Conservation (phyloP, 2,888 invertebrate species). For the Drosophila antonietae region DNA sequence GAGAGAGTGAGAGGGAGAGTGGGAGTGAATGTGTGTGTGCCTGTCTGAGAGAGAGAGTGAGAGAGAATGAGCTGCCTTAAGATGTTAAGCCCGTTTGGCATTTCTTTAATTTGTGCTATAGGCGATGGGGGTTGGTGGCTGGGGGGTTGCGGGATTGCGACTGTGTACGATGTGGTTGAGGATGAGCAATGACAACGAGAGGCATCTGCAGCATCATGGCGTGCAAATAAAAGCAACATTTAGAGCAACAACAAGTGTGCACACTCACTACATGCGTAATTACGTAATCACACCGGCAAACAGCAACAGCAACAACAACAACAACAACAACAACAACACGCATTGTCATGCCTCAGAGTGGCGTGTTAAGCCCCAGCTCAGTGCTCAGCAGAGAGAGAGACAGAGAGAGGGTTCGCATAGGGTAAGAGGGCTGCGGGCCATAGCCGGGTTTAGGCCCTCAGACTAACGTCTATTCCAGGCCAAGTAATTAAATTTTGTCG, state of each 20-base stretch:
- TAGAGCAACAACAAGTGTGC: slow-evolving; percentile 41
- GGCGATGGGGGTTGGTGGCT: not conserved
- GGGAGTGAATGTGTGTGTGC: too few relatives aligned
- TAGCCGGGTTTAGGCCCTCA: slow-evolving; percentile 3
- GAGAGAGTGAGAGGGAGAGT: not conserved
- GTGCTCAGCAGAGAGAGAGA: slow-evolving; percentile 26
- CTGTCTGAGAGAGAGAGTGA: not conserved
- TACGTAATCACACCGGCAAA: slow-evolving; percentile 53
- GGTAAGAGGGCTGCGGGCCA: not conserved
- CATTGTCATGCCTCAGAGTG: slow-evolving; percentile 44
- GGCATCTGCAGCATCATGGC: slow-evolving; percentile 55
- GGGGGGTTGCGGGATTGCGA: not conserved
- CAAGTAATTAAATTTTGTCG: slow-evolving; percentile 50
- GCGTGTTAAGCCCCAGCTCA: slow-evolving; percentile 48
- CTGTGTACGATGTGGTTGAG: not conserved
- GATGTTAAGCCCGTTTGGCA: slow-evolving; percentile 75
- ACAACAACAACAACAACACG: slow-evolving; percentile 15
- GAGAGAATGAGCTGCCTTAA: slow-evolving; percentile 64
- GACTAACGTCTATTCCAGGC: slow-evolving; percentile 14
- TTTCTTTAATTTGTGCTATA: slow-evolving; percentile 69
- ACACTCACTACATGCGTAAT: slow-evolving; percentile 51
- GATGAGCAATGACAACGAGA: slow-evolving; percentile 15
- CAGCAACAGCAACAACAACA: slow-evolving; percentile 6
- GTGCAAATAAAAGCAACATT: slow-evolving; percentile 76
- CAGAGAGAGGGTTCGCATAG: not conserved